Percentiles rank a stretch among this genome's conserved stretches.
Evolutionary conservation across 1,140 invertebrate genomes (phyloP).

Genomic region (Tribolium castaneum): DNA sequence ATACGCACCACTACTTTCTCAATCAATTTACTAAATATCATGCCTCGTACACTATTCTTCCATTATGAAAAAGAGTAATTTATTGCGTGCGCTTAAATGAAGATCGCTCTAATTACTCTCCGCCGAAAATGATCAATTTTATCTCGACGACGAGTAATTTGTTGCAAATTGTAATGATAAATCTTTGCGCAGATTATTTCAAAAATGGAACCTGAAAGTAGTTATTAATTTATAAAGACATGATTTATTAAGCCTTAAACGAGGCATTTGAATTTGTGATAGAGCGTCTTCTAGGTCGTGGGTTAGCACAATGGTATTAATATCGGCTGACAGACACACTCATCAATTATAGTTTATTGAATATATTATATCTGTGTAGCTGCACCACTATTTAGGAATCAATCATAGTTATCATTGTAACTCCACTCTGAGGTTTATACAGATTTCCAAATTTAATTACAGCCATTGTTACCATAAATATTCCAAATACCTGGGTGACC

Average conservation of each 20-base stretch:
- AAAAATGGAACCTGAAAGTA: neutral
- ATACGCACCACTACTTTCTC: conserved; percentile 23
- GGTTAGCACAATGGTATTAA: conserved; percentile 32
- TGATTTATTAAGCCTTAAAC: conserved; percentile 22
- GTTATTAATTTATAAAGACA: conserved; percentile 7
- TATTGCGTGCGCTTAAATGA: neutral
- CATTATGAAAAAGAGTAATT: neutral
- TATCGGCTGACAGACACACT: conserved; percentile 27
- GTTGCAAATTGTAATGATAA: conserved; percentile 10
- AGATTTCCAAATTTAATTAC: neutral
- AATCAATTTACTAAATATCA: conserved; percentile 18
- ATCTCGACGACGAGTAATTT: neutral
- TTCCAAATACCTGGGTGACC: neutral
- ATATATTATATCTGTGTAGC: conserved; percentile 5
- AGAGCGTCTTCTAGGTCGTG: conserved; percentile 20
- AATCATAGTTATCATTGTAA: conserved; percentile 7
- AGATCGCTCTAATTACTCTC: neutral
- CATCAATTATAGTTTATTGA: conserved; percentile 31
- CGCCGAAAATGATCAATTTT: neutral
- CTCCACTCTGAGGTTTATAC: neutral
- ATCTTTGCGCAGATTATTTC: neutral
- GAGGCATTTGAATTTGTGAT: conserved; percentile 19
- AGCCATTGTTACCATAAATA: neutral
- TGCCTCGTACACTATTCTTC: neutral
- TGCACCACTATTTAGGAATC: conserved; percentile 1